phyloP scores from a whole-genome alignment of 1,140 invertebrate genomes.

The Sminthurinus signatus region DNA sequence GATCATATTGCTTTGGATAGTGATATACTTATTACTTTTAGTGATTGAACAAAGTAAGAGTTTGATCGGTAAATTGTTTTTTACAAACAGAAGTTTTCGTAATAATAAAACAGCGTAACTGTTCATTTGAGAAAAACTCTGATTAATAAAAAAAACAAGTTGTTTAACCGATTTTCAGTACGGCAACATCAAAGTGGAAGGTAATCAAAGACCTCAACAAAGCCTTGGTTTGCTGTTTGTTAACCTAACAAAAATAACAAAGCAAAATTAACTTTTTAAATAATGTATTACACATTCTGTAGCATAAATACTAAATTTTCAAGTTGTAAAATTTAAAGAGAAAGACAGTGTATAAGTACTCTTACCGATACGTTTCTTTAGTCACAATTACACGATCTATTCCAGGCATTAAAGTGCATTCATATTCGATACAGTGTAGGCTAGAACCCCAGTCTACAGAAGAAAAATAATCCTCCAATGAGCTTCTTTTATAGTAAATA shows the following conservation, averaged over 20 bases:
- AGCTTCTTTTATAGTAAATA: conserved; percentile 23
- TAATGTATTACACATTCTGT: background rate
- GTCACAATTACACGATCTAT: conserved; percentile 36
- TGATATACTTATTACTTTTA: too few species aligned
- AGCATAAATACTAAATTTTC: background rate
- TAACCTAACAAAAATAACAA: conserved; percentile 21
- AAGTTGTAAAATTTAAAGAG: conserved; percentile 8
- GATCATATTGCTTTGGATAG: too few species aligned
- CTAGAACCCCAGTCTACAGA: too few species aligned
- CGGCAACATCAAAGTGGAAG: too few species aligned
- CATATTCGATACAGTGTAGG: conserved; percentile 42
- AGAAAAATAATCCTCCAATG: too few species aligned
- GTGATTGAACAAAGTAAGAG: too few species aligned
- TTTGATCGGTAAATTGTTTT: too few species aligned
- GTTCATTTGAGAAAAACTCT: too few species aligned
- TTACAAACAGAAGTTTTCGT: too few species aligned
- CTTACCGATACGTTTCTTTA: conserved; percentile 40
- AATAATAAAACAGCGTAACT: too few species aligned
- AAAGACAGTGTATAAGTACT: conserved; percentile 2
- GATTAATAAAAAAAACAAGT: too few species aligned
- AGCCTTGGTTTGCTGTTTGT: conserved; percentile 36
- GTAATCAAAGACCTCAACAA: conserved; percentile 26
- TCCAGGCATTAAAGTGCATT: conserved; percentile 36
- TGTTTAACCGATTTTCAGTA: too few species aligned
- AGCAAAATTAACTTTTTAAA: background rate